These are phyloP conservation scores for Osedax frankpressi DNA, from an alignment of 2,888 invertebrate species.

Conservation along the genomic window DNA sequence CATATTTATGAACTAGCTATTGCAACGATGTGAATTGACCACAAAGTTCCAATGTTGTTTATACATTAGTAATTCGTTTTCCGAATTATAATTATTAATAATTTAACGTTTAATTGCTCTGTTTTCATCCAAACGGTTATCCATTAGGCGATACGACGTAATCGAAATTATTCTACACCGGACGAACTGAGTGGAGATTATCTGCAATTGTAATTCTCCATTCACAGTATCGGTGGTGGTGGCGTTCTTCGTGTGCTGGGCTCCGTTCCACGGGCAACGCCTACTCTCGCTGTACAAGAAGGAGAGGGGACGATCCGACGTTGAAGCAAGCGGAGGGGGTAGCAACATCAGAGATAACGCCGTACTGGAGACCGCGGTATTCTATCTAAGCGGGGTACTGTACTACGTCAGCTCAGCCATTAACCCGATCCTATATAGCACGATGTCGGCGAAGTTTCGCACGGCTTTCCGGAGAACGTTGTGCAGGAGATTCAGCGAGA, in stretches of 20 bases:
- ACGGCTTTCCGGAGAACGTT: conserved; percentile 68
- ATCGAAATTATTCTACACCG: no score
- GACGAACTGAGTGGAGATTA: conserved; percentile 29
- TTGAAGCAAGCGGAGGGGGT: conserved; percentile 27
- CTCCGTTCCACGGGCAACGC: conserved; percentile 39
- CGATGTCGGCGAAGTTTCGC: conserved; percentile 84
- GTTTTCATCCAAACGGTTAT: no score
- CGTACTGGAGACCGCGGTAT: conserved; percentile 54
- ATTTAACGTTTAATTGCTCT: no score
- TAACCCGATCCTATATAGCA: conserved; percentile 81
- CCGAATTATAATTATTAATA: no score
- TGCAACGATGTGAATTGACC: no score
- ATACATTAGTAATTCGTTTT: no score
- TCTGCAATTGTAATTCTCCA: conserved; percentile 54
- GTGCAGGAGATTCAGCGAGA: conserved; percentile 21
- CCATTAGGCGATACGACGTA: no score
- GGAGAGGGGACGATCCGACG: conserved; percentile 9
- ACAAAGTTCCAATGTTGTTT: no score
- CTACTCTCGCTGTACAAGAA: conserved; percentile 58
- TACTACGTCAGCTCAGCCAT: conserved; percentile 83
- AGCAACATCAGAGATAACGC: conserved; percentile 49
- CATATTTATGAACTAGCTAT: no score
- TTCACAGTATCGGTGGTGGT: conserved; percentile 44
- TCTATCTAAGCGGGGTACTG: conserved; percentile 72
- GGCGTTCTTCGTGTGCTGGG: conserved; percentile 43